Conservation (phyloP, 2,888 invertebrate species). For the Eupithecia vulgata region DNA sequence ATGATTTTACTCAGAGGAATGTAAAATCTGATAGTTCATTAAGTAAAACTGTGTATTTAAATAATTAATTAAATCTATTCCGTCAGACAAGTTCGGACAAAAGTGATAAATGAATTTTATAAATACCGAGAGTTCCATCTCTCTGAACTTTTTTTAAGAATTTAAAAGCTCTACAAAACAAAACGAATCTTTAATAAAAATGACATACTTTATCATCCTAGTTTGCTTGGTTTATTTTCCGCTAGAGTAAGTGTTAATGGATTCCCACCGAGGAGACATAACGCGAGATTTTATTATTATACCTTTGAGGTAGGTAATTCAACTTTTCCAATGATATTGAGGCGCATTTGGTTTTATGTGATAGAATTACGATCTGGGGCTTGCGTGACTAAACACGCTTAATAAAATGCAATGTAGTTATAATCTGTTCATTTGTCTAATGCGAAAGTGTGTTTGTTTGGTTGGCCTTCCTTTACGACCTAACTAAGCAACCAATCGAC, state of each 20-base stretch:
- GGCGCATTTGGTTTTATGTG: constrained; percentile 67
- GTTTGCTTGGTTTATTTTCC: constrained; percentile 63
- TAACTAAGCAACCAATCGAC: no score
- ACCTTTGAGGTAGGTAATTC: constrained; percentile 63
- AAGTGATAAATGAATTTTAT: background rate
- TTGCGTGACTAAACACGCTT: constrained; percentile 65
- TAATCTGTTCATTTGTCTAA: background rate
- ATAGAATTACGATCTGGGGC: constrained; percentile 62
- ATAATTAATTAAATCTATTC: background rate
- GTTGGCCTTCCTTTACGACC: no score
- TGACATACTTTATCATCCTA: constrained; percentile 46
- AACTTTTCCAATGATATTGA: constrained; percentile 70
- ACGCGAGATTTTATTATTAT: constrained; percentile 73
- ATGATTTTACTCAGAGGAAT: background rate
- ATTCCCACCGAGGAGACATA: constrained; percentile 63
- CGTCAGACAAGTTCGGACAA: background rate
- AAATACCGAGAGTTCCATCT: background rate
- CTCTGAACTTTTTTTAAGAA: background rate
- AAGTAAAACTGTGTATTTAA: background rate
- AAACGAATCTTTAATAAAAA: constrained; percentile 13
- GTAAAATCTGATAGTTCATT: background rate
- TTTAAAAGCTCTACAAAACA: constrained; percentile 22
- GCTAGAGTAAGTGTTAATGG: constrained; percentile 71
- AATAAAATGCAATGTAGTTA: constrained; percentile 50
- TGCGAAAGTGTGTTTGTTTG: no score